Base-by-base conservation (phyloP, 2,113 vertebrate genomes). In the Machaerirhynchus nigripectus region DNA sequence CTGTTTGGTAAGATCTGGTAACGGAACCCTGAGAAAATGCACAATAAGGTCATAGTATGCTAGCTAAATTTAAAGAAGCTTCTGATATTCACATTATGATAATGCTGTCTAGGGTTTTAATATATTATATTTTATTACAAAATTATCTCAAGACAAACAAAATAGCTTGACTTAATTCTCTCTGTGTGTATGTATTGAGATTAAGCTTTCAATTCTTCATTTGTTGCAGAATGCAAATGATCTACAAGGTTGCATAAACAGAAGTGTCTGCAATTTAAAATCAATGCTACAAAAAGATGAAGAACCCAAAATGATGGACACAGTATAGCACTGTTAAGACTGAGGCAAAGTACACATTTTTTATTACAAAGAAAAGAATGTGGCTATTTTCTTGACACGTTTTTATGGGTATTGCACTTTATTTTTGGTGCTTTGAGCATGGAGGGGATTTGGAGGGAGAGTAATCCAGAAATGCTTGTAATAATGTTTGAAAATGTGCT, bases 391-490 rank as follows among this genome's bases (percentile, higher is more conserved):
- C 96, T 97, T 97, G 94, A 97, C 96, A 97, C 95, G 94, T 97
- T 97, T 98, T 98, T 98, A 98, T 98, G 98, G 97, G 98, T 98
- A 96, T 97, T 98, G 99, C 98, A 99, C 99, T 99, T 99, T 99
- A 99, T 98, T 98, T 98, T 98, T 97, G 74, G 84, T 86, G 94
- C 95, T 96, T 26, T 76, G 63, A 28, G 65, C 9, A 60, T 35
- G 30, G 60, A 61, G 28, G 53, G 95, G 39, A 96, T 97, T 97
- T 96, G 92, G 95, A 96, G 96, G 89, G 89, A 96, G 92, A 79
- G 46, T 73, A 92, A 95, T 95, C 91, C 95, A 94, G 96, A 98
- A 97, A 96, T 18, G 84, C 92, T 76, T 96, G 91, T 95, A 90
- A 68, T 92, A 93, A 82, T 83, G 46, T 87, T 89, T 94, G 56